Percentiles rank a stretch among this genome's conserved stretches.
These are phyloP conservation scores for Thelaira solivaga DNA, from an alignment of 2,888 invertebrate genomes.

Conservation along the genomic window DNA sequence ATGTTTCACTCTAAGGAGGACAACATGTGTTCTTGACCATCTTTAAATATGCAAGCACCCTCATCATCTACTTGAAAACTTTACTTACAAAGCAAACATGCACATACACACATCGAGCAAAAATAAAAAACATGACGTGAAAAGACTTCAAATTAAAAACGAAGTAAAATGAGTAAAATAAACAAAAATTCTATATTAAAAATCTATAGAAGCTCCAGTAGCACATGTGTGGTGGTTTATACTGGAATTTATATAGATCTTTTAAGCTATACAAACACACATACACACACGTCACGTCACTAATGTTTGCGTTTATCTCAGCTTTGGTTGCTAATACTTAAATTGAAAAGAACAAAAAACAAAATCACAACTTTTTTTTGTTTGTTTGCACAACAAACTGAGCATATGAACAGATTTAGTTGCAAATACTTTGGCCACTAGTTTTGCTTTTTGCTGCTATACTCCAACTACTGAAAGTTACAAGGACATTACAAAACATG, in stretches of 20 bases:
- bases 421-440: constrained; percentile 22
- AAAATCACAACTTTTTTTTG: constrained; percentile 10
- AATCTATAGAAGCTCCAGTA: constrained; percentile 50
- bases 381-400: constrained; percentile 18
- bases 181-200: constrained; percentile 42
- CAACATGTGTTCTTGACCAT: constrained; percentile 19
- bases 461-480: background rate
- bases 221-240: constrained; percentile 43
- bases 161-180: constrained; percentile 5
- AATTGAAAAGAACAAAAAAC: constrained; percentile 30
- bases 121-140: constrained; percentile 36
- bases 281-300: background rate
- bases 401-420: constrained; percentile 30
- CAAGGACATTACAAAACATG: constrained; percentile 64
- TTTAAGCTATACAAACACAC: background rate
- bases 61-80: background rate
- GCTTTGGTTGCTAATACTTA: constrained; percentile 55
- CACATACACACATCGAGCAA: background rate
- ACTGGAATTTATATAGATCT: background rate
- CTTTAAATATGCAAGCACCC: background rate
- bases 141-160: constrained; percentile 58
- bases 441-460: background rate
- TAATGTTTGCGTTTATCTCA: constrained; percentile 60
- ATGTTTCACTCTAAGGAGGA: background rate
- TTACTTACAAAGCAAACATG: background rate